phyloP scores from a whole-genome alignment of 1,140 invertebrate genomes.

The Argopecten irradians region DNA sequence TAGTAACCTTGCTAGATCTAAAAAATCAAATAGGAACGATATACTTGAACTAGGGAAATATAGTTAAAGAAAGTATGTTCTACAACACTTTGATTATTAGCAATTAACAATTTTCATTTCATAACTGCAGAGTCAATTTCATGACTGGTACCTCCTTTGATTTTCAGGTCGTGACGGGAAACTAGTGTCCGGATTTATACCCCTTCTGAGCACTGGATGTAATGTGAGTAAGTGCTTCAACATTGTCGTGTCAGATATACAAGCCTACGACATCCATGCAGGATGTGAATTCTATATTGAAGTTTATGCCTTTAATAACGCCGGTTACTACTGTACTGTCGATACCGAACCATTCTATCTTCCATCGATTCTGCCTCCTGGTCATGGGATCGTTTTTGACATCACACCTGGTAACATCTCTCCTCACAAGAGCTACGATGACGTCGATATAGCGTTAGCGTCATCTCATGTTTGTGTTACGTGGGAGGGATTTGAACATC shows the following conservation, averaged over 20 bases:
- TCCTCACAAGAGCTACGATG: neutral
- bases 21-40: too few relatives aligned
- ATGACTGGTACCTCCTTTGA: too few relatives aligned
- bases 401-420: neutral
- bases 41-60: too few relatives aligned
- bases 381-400: slow-evolving; percentile 50
- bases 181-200: slow-evolving; percentile 19
- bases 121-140: too few relatives aligned
- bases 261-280: slow-evolving; percentile 31
- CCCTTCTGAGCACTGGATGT: neutral
- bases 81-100: too few relatives aligned
- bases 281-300: slow-evolving; percentile 35
- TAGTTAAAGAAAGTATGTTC: too few relatives aligned
- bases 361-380: slow-evolving; percentile 50
- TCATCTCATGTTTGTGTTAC: slow-evolving; percentile 40
- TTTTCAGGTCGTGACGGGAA: neutral
- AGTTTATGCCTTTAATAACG: slow-evolving; percentile 54
- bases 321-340: slow-evolving; percentile 44
- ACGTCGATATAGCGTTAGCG: slow-evolving; percentile 50
- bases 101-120: too few relatives aligned
- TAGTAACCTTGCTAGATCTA: too few relatives aligned
- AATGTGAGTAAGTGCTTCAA: slow-evolving; percentile 30
- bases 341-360: slow-evolving; percentile 42
- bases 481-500: slow-evolving; percentile 57
- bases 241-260: slow-evolving; percentile 40